Evolutionary conservation across 1,140 invertebrate genomes (phyloP).

Genomic region (Saccostrea cuccullata): DNA sequence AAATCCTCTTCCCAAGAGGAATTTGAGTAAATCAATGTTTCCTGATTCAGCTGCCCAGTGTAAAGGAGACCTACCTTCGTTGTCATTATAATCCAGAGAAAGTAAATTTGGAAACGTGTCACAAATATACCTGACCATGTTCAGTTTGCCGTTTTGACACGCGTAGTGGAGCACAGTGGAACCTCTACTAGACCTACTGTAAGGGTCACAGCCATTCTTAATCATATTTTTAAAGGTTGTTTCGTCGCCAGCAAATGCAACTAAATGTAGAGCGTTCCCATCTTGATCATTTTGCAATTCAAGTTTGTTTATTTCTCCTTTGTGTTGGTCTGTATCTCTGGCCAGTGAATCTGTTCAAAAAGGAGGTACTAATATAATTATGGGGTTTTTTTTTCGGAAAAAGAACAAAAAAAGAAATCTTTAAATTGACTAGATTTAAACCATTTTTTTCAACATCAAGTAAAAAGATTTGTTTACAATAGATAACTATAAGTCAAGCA

Average conservation of each 20-base stretch:
- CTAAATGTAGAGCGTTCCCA: neutral
- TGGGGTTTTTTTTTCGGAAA: no score
- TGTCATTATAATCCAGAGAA: neutral
- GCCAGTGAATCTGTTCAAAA: no score
- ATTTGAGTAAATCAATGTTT: no score
- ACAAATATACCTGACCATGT: neutral
- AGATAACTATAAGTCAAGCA: no score
- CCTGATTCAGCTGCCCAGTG: neutral
- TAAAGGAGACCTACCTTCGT: neutral
- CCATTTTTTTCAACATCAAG: no score
- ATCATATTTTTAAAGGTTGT: neutral
- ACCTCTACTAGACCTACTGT: neutral
- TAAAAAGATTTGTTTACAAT: no score
- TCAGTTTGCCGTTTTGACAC: conserved; percentile 2
- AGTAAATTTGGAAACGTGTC: neutral
- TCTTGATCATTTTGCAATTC: neutral
- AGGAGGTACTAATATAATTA: no score
- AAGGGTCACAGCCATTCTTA: neutral
- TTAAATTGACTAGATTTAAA: no score
- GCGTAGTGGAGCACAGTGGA: neutral
- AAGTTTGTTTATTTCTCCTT: neutral
- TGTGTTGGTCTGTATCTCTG: no score
- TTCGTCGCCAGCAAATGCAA: neutral
- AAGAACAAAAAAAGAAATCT: no score
- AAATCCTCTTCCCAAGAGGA: no score